Percentiles rank a stretch among this genome's conserved stretches.
These are phyloP conservation scores for Alethe diademata DNA, from an alignment of 2,113 vertebrate species.

Conservation along the genomic window DNA sequence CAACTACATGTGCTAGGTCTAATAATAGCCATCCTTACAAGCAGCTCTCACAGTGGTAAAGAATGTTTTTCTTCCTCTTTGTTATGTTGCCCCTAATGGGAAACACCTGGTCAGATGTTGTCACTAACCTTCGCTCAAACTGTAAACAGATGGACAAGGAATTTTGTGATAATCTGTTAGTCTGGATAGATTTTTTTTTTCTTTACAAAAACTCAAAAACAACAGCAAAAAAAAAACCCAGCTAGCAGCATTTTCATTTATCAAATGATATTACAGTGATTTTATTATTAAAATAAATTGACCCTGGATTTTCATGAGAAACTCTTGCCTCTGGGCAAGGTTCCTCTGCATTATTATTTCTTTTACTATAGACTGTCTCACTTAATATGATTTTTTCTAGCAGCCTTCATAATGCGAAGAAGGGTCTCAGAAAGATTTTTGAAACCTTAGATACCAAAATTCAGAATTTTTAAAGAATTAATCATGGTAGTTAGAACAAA, in stretches of 20 bases:
- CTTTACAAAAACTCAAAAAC: fast-evolving
- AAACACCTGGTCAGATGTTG: background rate
- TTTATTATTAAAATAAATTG: background rate
- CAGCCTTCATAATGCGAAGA: background rate
- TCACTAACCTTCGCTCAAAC: background rate
- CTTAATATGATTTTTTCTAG: background rate
- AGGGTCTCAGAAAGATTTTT: background rate
- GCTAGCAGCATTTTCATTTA: background rate
- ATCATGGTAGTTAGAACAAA: background rate
- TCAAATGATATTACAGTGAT: background rate
- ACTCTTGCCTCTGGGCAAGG: background rate
- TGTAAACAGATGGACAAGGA: background rate
- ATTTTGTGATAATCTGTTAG: background rate
- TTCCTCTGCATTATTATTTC: background rate
- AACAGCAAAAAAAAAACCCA: background rate
- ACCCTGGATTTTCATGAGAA: background rate
- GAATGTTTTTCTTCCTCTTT: background rate
- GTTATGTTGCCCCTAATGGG: background rate
- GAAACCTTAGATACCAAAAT: background rate
- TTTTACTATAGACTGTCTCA: background rate
- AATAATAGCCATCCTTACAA: background rate
- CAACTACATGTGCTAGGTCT: background rate
- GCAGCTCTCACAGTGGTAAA: background rate
- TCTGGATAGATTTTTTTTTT: background rate
- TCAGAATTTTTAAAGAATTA: background rate